Percentiles rank a stretch among this genome's conserved stretches.
These are phyloP conservation scores for Aegotheles bennettii DNA, from an alignment of 2,113 vertebrate species.

Conservation along the genomic window DNA sequence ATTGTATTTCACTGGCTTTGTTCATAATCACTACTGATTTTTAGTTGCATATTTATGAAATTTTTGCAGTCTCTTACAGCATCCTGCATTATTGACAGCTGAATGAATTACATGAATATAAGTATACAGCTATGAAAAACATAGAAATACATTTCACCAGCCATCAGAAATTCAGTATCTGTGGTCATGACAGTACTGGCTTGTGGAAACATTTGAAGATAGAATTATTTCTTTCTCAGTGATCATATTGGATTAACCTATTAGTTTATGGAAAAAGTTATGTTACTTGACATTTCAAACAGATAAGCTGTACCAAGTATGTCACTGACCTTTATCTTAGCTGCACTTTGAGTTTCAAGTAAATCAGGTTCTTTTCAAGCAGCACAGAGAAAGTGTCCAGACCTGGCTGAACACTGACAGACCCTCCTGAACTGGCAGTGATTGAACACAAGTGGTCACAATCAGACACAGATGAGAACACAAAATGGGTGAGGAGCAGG, in stretches of 20 bases:
- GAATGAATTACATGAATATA: not conserved
- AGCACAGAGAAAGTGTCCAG: not conserved
- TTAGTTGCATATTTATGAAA: not conserved
- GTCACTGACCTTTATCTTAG: not conserved
- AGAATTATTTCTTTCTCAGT: not conserved
- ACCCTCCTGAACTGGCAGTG: not conserved
- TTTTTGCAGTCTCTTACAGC: not conserved
- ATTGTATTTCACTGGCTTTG: not conserved
- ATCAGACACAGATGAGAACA: not conserved
- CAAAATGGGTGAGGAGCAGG: not conserved
- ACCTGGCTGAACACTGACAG: not conserved
- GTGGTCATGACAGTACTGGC: constrained; percentile 1
- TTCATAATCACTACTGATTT: not conserved
- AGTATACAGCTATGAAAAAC: not conserved
- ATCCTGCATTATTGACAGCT: not conserved
- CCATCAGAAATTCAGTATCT: not conserved
- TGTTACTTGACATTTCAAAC: constrained; percentile 17
- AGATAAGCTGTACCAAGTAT: not conserved
- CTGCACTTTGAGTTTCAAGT: not conserved
- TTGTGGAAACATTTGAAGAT: not conserved
- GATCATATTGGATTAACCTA: constrained; percentile 20
- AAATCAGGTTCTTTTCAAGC: not conserved
- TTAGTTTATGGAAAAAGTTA: not conserved
- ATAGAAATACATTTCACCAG: not conserved
- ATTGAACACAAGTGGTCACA: not conserved